Evolutionary conservation across 2,888 invertebrate genomes (phyloP), one percentile per base, ranked within the genome.

Genomic region (Orthosia gracilis): DNA sequence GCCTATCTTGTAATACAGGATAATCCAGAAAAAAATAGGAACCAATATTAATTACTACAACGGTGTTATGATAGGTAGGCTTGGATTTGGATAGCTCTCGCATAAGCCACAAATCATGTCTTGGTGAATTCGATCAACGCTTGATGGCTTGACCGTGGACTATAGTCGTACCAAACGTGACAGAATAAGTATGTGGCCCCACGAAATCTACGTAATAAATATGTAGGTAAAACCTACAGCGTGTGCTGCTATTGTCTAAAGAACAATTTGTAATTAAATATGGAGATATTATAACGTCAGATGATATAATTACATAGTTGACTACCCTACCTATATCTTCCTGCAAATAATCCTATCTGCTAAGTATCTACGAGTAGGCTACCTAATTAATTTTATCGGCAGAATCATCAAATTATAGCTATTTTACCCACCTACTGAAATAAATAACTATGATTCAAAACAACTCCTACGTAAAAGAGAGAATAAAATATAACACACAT

Each of bases 381-480:
- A 13, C 21, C 15, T 26, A 45, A 40, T 45, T 73, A 73, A 61
- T 69, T 76, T 54, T 57, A 57, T n/a, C 50, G 3, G 5, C 13
- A 69, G 18, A 66, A n/a, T 75, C 69, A 76, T 65, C 21, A 55
- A 52, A 73, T 21, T 59, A 67, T 62, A 58, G 49, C 64, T 45
- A 45, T n/a, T 3, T 15, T 40, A 59, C n/a, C 7, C 13, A 59
- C 15, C 13, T 40, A 47, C 40, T 63, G 17, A 69, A 65, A 77
- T 62, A 65, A 80, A 68, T 77, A 82, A 77, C 64, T 52, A 71
- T 87, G 87, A 87, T 79, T 88, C 89, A 88, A 87, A 80, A 76
- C 78, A 77, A 78, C 61, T 61, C 83, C 68, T 45, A 73, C 83
- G 64, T 73, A 50, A 73, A 76, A 50, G 64, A 64, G 55, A 49